phyloP scores from a whole-genome alignment of 2,113 vertebrate genomes.

The Australoheros scitulus region DNA sequence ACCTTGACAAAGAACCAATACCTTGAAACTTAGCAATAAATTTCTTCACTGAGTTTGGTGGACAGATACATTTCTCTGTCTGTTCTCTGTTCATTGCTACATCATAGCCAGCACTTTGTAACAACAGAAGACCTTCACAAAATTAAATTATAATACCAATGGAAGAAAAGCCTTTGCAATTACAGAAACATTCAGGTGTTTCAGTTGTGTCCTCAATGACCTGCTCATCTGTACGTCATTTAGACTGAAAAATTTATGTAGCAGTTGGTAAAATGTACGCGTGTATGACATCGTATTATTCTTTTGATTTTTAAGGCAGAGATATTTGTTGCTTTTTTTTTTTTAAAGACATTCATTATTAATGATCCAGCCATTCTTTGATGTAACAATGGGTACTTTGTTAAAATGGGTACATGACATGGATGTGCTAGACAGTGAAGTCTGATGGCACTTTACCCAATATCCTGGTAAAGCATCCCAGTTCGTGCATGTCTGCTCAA shows the following conservation, averaged over 20 bases:
- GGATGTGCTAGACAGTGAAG: background rate
- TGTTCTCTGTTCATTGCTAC: slow-evolving; percentile 30
- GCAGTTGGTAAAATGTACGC: background rate
- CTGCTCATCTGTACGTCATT: background rate
- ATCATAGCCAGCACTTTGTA: slow-evolving; percentile 13
- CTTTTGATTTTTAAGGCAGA: background rate
- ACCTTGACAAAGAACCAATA: slow-evolving; percentile 34
- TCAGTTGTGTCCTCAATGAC: slow-evolving; percentile 16
- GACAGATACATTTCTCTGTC: slow-evolving; percentile 17
- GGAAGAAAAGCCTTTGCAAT: background rate
- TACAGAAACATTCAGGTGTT: background rate
- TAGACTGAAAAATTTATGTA: background rate
- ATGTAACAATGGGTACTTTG: background rate
- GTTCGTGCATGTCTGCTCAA: background rate
- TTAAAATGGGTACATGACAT: background rate
- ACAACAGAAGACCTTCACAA: slow-evolving; percentile 10
- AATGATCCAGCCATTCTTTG: background rate
- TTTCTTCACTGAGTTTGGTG: slow-evolving; percentile 12
- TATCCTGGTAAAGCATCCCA: background rate
- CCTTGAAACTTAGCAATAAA: slow-evolving; percentile 24
- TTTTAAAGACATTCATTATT: background rate
- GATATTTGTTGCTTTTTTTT: background rate
- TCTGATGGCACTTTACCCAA: background rate
- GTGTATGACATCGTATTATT: background rate
- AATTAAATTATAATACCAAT: slow-evolving; percentile 26